A percentile compares a stretch with the other conserved stretches of the same genome.
Evolutionary conservation across 2,888 invertebrate genomes (phyloP).

Genomic region (Muscina levida): DNA sequence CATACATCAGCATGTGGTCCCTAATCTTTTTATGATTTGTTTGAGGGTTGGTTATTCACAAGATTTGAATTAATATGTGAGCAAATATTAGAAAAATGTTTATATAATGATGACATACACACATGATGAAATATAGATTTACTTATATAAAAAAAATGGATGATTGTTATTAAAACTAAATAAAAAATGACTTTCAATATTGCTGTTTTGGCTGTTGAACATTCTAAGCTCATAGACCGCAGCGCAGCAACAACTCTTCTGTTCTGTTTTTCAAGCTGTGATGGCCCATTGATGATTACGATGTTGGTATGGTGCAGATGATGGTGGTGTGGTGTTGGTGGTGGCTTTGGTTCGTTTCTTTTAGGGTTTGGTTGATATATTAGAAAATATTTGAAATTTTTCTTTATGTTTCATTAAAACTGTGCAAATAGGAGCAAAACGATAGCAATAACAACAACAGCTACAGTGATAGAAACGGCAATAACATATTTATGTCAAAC

Average conservation of each 20-base stretch:
- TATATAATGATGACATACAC: slow-evolving; percentile 1
- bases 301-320: no score
- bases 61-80: background rate
- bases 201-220: no score
- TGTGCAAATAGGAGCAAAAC: slow-evolving; percentile 5
- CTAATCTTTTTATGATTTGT: background rate
- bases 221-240: no score
- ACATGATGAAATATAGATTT: slow-evolving; percentile 4
- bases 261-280: background rate
- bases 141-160: background rate
- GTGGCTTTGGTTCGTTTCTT: slow-evolving; percentile 16
- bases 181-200: slow-evolving; percentile 12
- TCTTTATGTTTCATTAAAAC: slow-evolving; percentile 50
- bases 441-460: slow-evolving; percentile 14
- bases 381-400: slow-evolving; percentile 57
- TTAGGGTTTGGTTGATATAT: slow-evolving; percentile 50
- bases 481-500: slow-evolving; percentile 64
- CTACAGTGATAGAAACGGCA: slow-evolving; percentile 32
- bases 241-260: background rate
- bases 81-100: slow-evolving; percentile 3
- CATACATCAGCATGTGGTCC: no score
- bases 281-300: no score
- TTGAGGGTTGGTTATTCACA: background rate
- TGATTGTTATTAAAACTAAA: background rate
- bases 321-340: slow-evolving; percentile 14